These are phyloP conservation scores for Anoncus sp. DNA, from an alignment of 2,888 invertebrate species.

Conservation along the genomic window DNA sequence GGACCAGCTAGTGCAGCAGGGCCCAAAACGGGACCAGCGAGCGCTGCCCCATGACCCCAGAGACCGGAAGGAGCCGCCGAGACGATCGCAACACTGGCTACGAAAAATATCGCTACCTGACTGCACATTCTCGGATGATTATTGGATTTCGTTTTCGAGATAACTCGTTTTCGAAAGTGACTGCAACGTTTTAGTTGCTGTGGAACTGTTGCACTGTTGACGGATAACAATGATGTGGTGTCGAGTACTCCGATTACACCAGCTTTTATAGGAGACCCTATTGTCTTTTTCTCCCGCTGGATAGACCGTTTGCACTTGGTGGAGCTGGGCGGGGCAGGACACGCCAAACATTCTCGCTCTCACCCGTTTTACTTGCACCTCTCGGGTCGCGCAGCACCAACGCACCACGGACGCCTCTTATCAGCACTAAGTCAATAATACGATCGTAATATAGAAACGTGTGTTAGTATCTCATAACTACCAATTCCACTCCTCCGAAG, in stretches of 20 bases:
- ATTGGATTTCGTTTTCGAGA: slow-evolving; percentile 28
- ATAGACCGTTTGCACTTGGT: slow-evolving; percentile 61
- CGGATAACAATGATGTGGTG: slow-evolving; percentile 75
- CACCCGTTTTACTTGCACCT: slow-evolving; percentile 50
- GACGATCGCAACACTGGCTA: slow-evolving; percentile 73
- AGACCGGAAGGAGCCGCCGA: slow-evolving; percentile 77
- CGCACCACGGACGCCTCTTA: slow-evolving; percentile 63
- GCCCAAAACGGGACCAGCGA: slow-evolving; percentile 78
- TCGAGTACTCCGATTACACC: slow-evolving; percentile 60
- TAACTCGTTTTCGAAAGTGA: slow-evolving; percentile 27
- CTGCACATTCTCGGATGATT: slow-evolving; percentile 71
- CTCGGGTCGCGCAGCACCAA: slow-evolving; percentile 50
- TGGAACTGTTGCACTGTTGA: slow-evolving; percentile 62
- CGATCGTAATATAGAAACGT: slow-evolving; percentile 34
- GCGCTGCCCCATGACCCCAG: slow-evolving; percentile 70
- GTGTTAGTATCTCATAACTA: slow-evolving; percentile 64
- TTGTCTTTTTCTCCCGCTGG: slow-evolving; percentile 62
- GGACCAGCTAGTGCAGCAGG: slow-evolving; percentile 77
- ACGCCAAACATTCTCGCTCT: slow-evolving; percentile 78
- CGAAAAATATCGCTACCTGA: slow-evolving; percentile 73
- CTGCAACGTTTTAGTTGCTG: slow-evolving; percentile 29
- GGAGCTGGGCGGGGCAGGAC: slow-evolving; percentile 79
- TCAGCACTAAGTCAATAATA: slow-evolving; percentile 69
- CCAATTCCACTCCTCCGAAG: slow-evolving; percentile 60
- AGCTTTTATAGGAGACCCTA: slow-evolving; percentile 77